Percentiles rank a stretch among this genome's conserved stretches.
phyloP scores from a whole-genome alignment of 2,888 invertebrate genomes.

The Oeneis ivallda region DNA sequence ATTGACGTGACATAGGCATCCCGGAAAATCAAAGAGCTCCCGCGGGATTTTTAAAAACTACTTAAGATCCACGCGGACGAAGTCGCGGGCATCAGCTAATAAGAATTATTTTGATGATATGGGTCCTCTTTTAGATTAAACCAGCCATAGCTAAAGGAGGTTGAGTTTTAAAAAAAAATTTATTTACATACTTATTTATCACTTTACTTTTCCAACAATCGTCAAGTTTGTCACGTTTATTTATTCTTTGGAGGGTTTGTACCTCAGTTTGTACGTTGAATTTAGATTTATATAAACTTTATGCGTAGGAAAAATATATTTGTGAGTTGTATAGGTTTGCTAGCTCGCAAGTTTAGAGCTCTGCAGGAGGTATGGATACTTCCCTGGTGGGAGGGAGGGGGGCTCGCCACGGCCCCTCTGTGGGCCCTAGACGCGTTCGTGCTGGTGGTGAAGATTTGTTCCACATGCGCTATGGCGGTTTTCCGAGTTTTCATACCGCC shows the following conservation, averaged over 20 bases:
- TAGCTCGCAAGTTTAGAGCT: slow-evolving; percentile 67
- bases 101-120: no score
- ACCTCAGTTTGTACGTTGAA: slow-evolving; percentile 1
- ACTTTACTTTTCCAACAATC: background rate
- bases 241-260: slow-evolving; percentile 9
- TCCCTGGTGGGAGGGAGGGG: slow-evolving; percentile 72
- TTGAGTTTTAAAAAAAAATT: background rate
- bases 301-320: slow-evolving; percentile 69
- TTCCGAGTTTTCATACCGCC: slow-evolving; percentile 62
- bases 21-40: no score
- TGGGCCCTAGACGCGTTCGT: slow-evolving; percentile 68
- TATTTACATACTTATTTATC: background rate
- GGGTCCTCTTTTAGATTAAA: background rate
- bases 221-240: slow-evolving; percentile 8
- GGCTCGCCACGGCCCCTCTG: slow-evolving; percentile 60
- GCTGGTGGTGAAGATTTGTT: slow-evolving; percentile 63
- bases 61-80: no score
- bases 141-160: background rate
- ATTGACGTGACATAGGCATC: no score
- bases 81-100: no score
- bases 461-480: slow-evolving; percentile 60
- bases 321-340: slow-evolving; percentile 55
- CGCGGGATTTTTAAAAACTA: no score
- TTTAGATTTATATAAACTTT: slow-evolving; percentile 48
- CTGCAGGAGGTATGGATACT: slow-evolving; percentile 72